Base-by-base conservation (phyloP, 2,888 invertebrate genomes). In the Cancer borealis region DNA sequence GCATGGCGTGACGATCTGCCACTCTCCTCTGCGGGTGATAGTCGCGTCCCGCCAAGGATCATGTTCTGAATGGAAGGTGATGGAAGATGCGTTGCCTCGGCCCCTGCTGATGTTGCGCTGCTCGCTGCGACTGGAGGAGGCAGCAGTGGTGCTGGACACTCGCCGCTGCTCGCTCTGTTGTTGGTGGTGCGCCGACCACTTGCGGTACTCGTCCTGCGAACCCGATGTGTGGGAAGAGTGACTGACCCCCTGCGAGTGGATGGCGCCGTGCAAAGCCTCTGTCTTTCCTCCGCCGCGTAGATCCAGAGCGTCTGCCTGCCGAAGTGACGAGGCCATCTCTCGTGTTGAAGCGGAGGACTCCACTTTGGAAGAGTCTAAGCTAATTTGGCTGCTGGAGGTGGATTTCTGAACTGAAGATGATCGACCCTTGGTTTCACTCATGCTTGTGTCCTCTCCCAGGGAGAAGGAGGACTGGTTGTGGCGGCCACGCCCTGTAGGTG, bases 41-140 rank as follows among this genome's bases (percentile, higher is more conserved):
- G 95, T 95, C n/a, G 95, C 95, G 47, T 95, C 95, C 26, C 93
- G 54, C 95, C 95, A 95, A 10, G 95, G 95, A 54, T 95, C 95
- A 39, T 95, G 93, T 66, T 95, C 95, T 30, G 95, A 95, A 84
- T 95, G 95, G 92, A 95, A 95, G 46, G 95, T 95, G 54, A 95
- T 95, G 39, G 95, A 95, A 54, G 95, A 95, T 26, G 95, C 84
- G 90, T 95, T 95, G 45, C 92, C 92, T 17, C 93, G 92, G 26
- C 92, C 89, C 21, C 95, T 92, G 87, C 92, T 54, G 5, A 60
- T 47, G 26, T 92, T 93, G 45, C 95, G 66, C 93, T 94, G 92
- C 49, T 95, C 95, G 5, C 90, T 79, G 26, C 91, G 66, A 17
- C 73, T 92, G 21, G 90, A 54, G 87, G 88, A 92, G 49, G 92